Percentiles rank a stretch among this genome's conserved stretches.
Evolutionary conservation across 2,888 invertebrate species (phyloP).

Genomic region (Nysson spinosus): DNA sequence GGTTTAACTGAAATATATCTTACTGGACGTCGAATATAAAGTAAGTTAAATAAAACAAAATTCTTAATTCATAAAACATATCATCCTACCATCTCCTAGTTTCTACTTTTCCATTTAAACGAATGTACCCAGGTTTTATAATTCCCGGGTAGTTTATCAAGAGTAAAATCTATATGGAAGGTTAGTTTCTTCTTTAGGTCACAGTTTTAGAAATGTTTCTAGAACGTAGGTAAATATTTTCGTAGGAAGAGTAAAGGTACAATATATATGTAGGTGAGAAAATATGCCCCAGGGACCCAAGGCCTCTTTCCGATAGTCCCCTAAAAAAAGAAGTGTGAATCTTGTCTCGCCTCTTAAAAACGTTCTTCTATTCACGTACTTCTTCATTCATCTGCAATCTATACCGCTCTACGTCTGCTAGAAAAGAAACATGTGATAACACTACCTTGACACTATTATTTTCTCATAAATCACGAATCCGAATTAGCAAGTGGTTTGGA

Average conservation of each 20-base stretch:
- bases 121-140: too few species aligned
- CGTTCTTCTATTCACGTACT: slow-evolving; percentile 3
- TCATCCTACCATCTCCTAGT: too few species aligned
- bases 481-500: background rate
- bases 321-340: slow-evolving; percentile 2
- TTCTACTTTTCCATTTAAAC: too few species aligned
- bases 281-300: slow-evolving; percentile 29
- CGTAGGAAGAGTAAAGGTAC: slow-evolving; percentile 12
- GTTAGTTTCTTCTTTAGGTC: too few species aligned
- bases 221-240: slow-evolving; percentile 33
- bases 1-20: too few species aligned
- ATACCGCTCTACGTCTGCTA: slow-evolving; percentile 5
- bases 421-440: background rate
- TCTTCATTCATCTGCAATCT: slow-evolving; percentile 12
- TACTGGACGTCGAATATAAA: too few species aligned
- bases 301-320: slow-evolving; percentile 13
- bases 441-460: slow-evolving; percentile 26
- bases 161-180: too few species aligned
- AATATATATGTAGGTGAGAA: slow-evolving; percentile 48
- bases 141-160: too few species aligned
- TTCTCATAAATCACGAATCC: too few species aligned
- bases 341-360: slow-evolving; percentile 4
- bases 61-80: too few species aligned
- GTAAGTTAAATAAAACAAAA: too few species aligned
- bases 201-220: too few species aligned